phyloP scores from a whole-genome alignment of 1,140 invertebrate species.

The Drosophila bifasciata region DNA sequence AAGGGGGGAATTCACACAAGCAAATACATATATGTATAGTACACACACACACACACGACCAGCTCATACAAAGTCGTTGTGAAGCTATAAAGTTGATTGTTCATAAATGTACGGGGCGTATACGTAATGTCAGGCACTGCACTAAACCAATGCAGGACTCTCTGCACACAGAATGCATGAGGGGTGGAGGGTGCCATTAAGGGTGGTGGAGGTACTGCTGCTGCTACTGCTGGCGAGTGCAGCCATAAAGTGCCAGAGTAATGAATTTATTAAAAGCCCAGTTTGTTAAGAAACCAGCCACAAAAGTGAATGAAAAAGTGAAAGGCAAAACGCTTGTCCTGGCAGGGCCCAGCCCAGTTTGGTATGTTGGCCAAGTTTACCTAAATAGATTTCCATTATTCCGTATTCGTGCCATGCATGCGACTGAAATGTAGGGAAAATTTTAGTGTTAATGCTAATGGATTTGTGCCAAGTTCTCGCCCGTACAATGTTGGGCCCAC shows the following conservation, averaged over 20 bases:
- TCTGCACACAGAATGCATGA: constrained; percentile 8
- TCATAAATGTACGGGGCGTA: constrained; percentile 80
- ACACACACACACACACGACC: constrained; percentile 6
- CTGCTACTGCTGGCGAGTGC: too few species aligned
- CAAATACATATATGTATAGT: constrained; percentile 24
- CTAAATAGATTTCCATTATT: constrained; percentile 67
- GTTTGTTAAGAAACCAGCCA: constrained; percentile 41
- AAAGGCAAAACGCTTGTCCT: constrained; percentile 46
- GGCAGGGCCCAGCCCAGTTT: constrained; percentile 11
- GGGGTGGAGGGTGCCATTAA: neutral
- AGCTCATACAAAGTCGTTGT: constrained; percentile 13
- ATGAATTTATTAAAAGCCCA: constrained; percentile 80
- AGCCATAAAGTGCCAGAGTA: constrained; percentile 63
- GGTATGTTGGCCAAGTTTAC: constrained; percentile 78
- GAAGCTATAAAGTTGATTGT: constrained; percentile 72
- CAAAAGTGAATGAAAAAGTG: too few species aligned
- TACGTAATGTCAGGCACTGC: constrained; percentile 71
- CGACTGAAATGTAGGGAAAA: constrained; percentile 48
- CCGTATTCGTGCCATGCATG: constrained; percentile 47
- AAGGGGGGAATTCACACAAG: too few species aligned
- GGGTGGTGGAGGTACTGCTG: too few species aligned
- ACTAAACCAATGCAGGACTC: constrained; percentile 65
- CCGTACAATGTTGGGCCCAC: constrained; percentile 33
- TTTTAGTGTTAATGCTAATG: constrained; percentile 74
- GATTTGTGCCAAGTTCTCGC: constrained; percentile 79